A percentile compares a stretch with the other conserved stretches of the same genome.
phyloP scores from a whole-genome alignment of 2,113 vertebrate genomes.

The Galbula dea region DNA sequence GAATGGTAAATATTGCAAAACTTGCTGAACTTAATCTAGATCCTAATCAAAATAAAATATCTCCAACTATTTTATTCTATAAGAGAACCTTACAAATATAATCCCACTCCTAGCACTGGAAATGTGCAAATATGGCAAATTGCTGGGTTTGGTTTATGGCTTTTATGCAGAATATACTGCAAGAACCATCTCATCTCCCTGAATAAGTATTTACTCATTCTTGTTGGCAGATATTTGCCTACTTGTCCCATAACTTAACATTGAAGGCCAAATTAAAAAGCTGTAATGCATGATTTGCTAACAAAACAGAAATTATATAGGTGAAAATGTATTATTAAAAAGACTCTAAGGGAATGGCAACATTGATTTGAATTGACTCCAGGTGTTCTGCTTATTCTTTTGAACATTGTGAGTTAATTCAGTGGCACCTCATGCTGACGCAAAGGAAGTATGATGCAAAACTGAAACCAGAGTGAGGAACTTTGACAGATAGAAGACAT shows the following conservation, averaged over 20 bases:
- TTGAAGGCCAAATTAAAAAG: background rate
- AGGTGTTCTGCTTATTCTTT: background rate
- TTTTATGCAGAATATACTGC: background rate
- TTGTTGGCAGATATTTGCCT: background rate
- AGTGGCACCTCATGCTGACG: background rate
- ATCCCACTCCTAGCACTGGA: background rate
- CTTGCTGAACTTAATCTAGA: background rate
- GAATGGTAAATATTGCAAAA: background rate
- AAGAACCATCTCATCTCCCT: background rate
- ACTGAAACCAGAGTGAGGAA: conserved; percentile 22
- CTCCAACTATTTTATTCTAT: background rate
- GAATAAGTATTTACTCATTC: conserved; percentile 17
- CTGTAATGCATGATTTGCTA: background rate
- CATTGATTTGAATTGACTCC: background rate
- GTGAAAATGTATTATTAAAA: background rate
- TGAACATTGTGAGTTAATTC: background rate
- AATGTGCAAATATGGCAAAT: background rate
- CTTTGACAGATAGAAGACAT: conserved; percentile 10
- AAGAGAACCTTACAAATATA: background rate
- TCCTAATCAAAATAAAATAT: background rate
- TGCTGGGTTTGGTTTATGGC: background rate
- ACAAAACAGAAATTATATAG: background rate
- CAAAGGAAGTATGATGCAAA: background rate
- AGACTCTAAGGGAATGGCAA: background rate
- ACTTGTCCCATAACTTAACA: background rate